phyloP scores from a whole-genome alignment of 2,888 invertebrate genomes.

The Emesis russula region DNA sequence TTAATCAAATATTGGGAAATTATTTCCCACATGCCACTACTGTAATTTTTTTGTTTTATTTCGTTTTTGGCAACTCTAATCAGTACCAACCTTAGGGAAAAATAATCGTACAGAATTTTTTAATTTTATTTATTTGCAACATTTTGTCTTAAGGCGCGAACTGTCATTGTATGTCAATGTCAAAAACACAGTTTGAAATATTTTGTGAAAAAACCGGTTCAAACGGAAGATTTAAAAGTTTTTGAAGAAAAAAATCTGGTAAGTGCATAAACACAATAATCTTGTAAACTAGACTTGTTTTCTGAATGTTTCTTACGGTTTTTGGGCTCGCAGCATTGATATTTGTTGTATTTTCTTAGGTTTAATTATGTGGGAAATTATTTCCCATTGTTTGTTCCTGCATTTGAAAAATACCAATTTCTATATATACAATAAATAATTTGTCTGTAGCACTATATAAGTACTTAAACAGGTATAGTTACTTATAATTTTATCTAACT shows the following conservation, averaged over 20 bases:
- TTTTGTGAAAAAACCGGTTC: constrained; percentile 42
- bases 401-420: no score
- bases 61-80: constrained; percentile 58
- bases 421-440: no score
- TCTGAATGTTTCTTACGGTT: constrained; percentile 36
- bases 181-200: constrained; percentile 50
- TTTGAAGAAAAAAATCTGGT: constrained; percentile 62
- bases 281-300: constrained; percentile 49
- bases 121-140: constrained; percentile 39
- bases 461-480: no score
- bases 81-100: constrained; percentile 46
- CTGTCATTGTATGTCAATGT: constrained; percentile 56
- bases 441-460: no score
- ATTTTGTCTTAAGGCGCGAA: constrained; percentile 37
- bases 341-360: constrained; percentile 55
- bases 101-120: constrained; percentile 49
- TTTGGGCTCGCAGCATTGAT: constrained; percentile 29
- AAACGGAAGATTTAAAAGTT: constrained; percentile 40
- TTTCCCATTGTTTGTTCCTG: constrained; percentile 64
- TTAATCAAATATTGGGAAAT: constrained; percentile 66
- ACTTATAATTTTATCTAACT: no score
- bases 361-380: constrained; percentile 68
- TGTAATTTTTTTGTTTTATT: constrained; percentile 54
- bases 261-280: constrained; percentile 51
- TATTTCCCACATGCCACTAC: constrained; percentile 52